Conservation (phyloP, 2,113 vertebrate species). For the Dicerorhinus sumatrensis region DNA sequence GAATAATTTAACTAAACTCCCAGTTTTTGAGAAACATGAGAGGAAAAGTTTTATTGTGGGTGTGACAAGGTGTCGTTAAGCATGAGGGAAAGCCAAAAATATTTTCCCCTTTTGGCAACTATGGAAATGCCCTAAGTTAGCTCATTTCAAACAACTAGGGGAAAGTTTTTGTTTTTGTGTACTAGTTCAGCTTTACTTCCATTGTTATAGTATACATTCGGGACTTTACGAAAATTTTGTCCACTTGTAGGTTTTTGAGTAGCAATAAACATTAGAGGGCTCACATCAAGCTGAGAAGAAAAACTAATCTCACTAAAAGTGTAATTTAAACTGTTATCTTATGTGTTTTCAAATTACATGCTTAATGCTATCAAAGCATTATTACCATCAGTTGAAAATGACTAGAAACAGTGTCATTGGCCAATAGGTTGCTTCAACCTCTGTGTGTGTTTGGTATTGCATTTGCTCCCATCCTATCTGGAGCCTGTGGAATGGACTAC, state of each 20-base stretch:
- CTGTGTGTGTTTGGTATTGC: not conserved
- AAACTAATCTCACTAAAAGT: conserved; percentile 11
- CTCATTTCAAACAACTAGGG: not conserved
- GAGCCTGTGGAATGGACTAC: not conserved
- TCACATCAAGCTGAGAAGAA: not conserved
- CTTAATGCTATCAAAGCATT: not conserved
- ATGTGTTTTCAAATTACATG: not conserved
- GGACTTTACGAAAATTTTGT: not conserved
- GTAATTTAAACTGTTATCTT: not conserved
- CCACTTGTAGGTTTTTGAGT: not conserved
- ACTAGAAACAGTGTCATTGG: not conserved
- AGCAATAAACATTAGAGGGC: conserved; percentile 10
- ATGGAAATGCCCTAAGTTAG: not conserved
- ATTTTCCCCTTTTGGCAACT: not conserved
- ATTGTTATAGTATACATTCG: not conserved
- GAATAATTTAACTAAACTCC: conserved; percentile 70
- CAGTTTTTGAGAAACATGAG: not conserved
- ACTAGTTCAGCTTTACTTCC: not conserved
- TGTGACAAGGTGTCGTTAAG: not conserved
- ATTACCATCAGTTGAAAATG: not conserved
- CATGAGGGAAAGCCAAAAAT: conserved; percentile 34
- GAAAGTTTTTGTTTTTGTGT: not conserved
- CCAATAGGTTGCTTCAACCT: not conserved
- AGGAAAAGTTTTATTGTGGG: not conserved
- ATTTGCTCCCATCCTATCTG: not conserved